Evolutionary conservation across 2,113 vertebrate species (phyloP), one percentile per base, ranked within the genome.

Genomic region (Falco punctatus): DNA sequence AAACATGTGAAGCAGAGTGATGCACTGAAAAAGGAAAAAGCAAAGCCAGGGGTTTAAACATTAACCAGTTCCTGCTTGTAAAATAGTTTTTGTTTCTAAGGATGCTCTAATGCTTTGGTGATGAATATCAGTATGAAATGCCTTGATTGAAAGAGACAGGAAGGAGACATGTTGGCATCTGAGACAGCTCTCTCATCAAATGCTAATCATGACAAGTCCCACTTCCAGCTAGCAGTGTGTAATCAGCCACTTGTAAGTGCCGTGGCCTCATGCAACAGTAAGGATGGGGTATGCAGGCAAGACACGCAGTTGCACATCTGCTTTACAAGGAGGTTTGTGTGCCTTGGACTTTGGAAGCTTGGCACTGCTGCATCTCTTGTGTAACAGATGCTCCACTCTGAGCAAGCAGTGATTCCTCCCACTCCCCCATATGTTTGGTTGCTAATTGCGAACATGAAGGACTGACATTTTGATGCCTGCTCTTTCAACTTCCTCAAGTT

Each of bases 391-490:
- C 92, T 94, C 51, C 49, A 11, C 78, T 75, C 64, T 1, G 11
- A 94, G 58, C 51, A 73, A 61, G 62, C 69, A 69, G 32, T 2
- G 8, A 79, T 32, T 65, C 51, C 73, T 95, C 65, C 75, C 42
- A 81, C 90, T 71, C n/a, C 55, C 57, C 65, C 57, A 38, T 86
- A 80, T 70, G 65, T 91, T 94, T 13, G 1, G 22, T 61, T 91
- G 73, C 48, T 81, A 92, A 71, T 54, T 92, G 74, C 84, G 91
- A 48, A 79, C 62, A 86, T 35, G 91, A 94, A 89, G 69, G 30
- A 51, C 33, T 0, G 66, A 89, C 38, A 26, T 94, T 80, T 46
- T 86, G n/a, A 57, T 79, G 71, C 20, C 46, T 75, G 38, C 21
- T 88, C 82, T 80, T 92, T 72, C 78, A n/a, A 8, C 18, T 81